These are phyloP conservation scores for Prunella fulvescens DNA, from an alignment of 2,113 vertebrate genomes.

Conservation along the genomic window DNA sequence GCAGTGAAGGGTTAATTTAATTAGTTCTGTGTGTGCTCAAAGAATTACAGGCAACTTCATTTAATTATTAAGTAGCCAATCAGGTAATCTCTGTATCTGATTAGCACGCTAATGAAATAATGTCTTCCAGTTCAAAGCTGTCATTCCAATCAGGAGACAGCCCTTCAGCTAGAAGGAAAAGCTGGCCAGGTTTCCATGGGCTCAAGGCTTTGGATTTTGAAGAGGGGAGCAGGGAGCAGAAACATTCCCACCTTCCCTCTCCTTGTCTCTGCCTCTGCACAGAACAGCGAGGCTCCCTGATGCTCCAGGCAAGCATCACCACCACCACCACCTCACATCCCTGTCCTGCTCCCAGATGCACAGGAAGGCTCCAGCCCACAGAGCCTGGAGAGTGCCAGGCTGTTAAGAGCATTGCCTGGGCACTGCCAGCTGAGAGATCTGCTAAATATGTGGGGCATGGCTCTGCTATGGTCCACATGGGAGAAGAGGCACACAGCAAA, in stretches of 20 bases:
- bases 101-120: slow-evolving; percentile 74
- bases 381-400: not conserved
- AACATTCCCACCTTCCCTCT: not conserved
- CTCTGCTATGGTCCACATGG: slow-evolving; percentile 25
- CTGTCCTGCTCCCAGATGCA: not conserved
- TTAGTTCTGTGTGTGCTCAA: slow-evolving; percentile 71
- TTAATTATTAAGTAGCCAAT: slow-evolving; percentile 78
- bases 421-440: slow-evolving; percentile 21
- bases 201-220: slow-evolving; percentile 23
- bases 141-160: slow-evolving; percentile 65
- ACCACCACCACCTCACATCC: not conserved
- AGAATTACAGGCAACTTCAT: slow-evolving; percentile 75
- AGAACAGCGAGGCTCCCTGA: not conserved
- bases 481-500: slow-evolving; percentile 24
- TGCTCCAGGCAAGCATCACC: not conserved
- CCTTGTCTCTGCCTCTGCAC: not conserved
- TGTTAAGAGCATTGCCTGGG: not conserved
- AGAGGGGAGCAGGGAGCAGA: not conserved
- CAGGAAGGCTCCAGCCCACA: not conserved
- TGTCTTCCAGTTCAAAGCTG: slow-evolving; percentile 74
- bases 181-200: slow-evolving; percentile 57
- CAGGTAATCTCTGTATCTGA: slow-evolving; percentile 71
- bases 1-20: slow-evolving; percentile 72
- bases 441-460: slow-evolving; percentile 45
- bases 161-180: slow-evolving; percentile 62